phyloP scores from a whole-genome alignment of 2,113 vertebrate species.

The Struthio camelus region DNA sequence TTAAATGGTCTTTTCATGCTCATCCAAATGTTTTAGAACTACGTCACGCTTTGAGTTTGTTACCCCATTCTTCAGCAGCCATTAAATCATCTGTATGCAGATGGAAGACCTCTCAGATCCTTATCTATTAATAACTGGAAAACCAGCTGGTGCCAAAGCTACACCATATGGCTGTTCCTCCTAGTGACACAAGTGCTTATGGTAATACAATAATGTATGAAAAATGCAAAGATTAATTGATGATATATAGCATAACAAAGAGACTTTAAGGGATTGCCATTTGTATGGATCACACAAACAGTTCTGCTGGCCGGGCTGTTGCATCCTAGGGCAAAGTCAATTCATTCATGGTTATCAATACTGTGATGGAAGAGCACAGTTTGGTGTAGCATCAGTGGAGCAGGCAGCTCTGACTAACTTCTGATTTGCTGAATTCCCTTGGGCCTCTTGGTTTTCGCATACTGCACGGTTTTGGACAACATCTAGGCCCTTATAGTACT shows the following conservation, averaged over 20 bases:
- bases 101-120: neutral
- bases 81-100: neutral
- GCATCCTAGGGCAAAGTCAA: neutral
- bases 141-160: slow-evolving; percentile 4
- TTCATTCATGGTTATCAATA: neutral
- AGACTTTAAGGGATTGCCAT: neutral
- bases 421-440: neutral
- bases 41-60: neutral
- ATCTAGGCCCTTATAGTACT: neutral
- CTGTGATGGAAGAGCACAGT: neutral
- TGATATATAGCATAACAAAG: neutral
- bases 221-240: neutral
- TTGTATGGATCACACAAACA: neutral
- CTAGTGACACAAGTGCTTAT: neutral
- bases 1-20: neutral
- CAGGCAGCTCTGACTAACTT: neutral
- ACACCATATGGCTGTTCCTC: neutral
- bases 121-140: slow-evolving; percentile 15
- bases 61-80: neutral
- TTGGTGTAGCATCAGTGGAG: neutral
- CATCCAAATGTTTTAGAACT: neutral
- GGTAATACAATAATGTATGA: slow-evolving; percentile 1
- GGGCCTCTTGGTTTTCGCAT: neutral
- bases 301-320: neutral
- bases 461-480: neutral